These are phyloP conservation scores for Geodia barretti DNA, from an alignment of 37 sponge, comb jelly and placozoan genomes.

Conservation along the genomic window DNA sequence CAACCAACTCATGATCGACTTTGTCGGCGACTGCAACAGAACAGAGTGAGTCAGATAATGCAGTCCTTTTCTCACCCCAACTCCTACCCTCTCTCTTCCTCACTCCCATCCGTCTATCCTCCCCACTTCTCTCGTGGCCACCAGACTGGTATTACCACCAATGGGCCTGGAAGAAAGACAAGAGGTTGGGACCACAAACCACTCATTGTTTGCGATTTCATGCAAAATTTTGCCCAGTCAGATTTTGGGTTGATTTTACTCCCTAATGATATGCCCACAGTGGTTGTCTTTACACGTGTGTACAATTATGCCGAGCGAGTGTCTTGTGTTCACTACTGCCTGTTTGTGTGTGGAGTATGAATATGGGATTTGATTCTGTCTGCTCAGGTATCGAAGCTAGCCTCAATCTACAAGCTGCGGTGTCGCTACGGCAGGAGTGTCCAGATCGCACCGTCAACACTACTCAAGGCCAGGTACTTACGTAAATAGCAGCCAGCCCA, in stretches of 20 bases:
- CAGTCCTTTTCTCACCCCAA: too few relatives aligned
- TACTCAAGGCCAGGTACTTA: constrained; percentile 79
- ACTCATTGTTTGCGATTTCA: not conserved
- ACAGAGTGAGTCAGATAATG: constrained; percentile 77
- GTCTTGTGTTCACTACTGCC: too few relatives aligned
- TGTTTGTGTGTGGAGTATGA: too few relatives aligned
- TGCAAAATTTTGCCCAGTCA: too few relatives aligned
- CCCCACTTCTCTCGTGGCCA: too few relatives aligned
- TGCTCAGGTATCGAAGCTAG: constrained; percentile 67
- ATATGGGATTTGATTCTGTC: not conserved
- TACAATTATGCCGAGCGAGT: too few relatives aligned
- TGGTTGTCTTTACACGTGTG: too few relatives aligned
- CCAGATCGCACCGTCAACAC: constrained; percentile 61
- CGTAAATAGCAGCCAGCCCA: not conserved
- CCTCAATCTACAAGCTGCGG: constrained; percentile 76
- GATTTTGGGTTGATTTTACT: too few relatives aligned
- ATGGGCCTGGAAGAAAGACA: constrained; percentile 74
- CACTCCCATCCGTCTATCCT: not conserved
- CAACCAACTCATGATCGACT: constrained; percentile 75
- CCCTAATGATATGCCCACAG: too few relatives aligned
- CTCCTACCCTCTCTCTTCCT: not conserved
- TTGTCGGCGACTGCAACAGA: constrained; percentile 55
- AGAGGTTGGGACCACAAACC: constrained; percentile 23
- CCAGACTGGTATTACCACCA: constrained; percentile 69
- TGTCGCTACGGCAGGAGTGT: constrained; percentile 76